A percentile compares a stretch with the other conserved stretches of the same genome.
Evolutionary conservation across 2,113 vertebrate species (phyloP).

Genomic region (Gnathonemus longibarbis): DNA sequence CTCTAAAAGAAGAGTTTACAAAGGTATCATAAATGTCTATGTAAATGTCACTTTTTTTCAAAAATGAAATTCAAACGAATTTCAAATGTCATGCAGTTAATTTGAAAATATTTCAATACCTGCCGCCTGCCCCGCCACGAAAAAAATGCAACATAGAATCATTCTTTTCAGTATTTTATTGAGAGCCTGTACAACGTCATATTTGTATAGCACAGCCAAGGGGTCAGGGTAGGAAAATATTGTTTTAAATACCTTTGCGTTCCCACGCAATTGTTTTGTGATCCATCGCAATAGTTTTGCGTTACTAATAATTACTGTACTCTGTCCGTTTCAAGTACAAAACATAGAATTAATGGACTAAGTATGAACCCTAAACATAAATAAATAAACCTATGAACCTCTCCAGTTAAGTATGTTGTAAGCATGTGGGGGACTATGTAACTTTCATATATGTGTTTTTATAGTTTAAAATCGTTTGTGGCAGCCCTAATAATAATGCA

Average conservation of each 20-base stretch:
- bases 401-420: background rate
- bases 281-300: background rate
- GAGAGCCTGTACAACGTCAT: background rate
- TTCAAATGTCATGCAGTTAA: background rate
- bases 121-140: no score
- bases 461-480: no score
- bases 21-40: constrained; percentile 43
- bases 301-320: background rate
- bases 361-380: background rate
- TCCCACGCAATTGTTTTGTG: background rate
- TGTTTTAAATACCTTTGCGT: background rate
- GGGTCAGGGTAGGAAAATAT: background rate
- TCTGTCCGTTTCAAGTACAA: background rate
- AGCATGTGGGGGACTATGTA: no score
- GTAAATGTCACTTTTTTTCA: background rate
- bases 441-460: no score
- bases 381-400: background rate
- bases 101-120: background rate
- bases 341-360: background rate
- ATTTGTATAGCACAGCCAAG: background rate
- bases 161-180: background rate
- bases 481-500: no score
- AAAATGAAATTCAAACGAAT: background rate
- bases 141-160: background rate
- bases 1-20: constrained; percentile 44